Evolutionary conservation across 2,113 vertebrate species (phyloP), one percentile per base, ranked within the genome.

Genomic region (Platycercus adscitus): DNA sequence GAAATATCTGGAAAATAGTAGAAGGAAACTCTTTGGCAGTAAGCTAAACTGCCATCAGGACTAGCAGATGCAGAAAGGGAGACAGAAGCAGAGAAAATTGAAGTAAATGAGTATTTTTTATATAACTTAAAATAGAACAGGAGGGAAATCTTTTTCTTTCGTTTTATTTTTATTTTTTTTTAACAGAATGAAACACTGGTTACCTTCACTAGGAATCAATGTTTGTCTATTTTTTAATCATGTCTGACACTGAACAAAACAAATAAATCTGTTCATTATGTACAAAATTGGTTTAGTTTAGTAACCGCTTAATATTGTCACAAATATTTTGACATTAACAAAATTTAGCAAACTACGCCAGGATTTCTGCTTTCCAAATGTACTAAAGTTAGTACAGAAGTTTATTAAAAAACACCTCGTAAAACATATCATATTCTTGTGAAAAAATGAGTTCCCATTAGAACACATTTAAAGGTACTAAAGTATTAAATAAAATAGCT

Each of bases 181-280:
- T 71, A 13, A 70, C 33, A 91, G 50, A 73, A 75, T 41, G 15
- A 20, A 75, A 91, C 53, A 44, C n/a, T 88, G 43, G 75, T 56
- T 94, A 89, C 85, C 58, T 94, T 77, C 58, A 53, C 46, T 77
- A 69, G 20, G 53, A 95, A 88, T 61, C 49, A 85, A 76, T 88
- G 49, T 72, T 94, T 96, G 82, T 77, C 56, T 76, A 46, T 69
- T 89, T 94, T 96, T 86, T 50, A 76, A 39, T 89, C 2, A 82
- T 94, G 81, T 89, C 52, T 88, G 88, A 87, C 50, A 86, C n/a
- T 29, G 46, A 77, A 80, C 17, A 91, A 95, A 95, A 91, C 75
- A 77, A 96, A 97, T 91, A 96, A 89, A 93, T 96, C 87, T 95
- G 93, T 90, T 96, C 60, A 68, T 81, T 88, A 83, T 47, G 33